These are phyloP conservation scores for Gorsachius magnificus DNA, from an alignment of 2,797 vertebrate species.

Conservation along the genomic window DNA sequence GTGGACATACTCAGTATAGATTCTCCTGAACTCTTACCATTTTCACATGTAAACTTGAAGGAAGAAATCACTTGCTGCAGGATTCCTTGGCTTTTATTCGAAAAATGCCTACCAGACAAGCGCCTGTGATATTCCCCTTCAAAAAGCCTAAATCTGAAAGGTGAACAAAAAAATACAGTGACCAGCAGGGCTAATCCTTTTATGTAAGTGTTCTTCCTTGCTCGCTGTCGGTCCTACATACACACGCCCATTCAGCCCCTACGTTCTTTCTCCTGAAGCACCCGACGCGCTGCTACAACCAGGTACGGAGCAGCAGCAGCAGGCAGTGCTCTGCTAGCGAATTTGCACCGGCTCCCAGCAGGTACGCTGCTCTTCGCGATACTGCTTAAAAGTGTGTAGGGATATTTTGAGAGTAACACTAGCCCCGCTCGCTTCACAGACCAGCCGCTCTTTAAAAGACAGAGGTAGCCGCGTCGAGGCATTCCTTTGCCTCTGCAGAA, in stretches of 20 bases:
- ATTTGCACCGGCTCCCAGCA: neutral
- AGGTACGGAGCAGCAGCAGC: neutral
- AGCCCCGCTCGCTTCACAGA: neutral
- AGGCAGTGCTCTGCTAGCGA: neutral
- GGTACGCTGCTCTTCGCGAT: neutral
- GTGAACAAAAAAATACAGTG: neutral
- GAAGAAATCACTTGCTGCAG: neutral
- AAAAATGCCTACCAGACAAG: neutral
- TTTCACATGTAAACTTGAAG: neutral
- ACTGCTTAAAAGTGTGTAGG: neutral
- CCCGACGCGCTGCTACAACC: neutral
- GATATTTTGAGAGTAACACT: neutral
- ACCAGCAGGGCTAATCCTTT: neutral
- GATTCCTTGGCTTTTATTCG: neutral
- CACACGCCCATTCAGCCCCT: neutral
- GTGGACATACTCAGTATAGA: neutral
- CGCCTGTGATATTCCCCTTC: neutral
- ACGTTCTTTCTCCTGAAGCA: neutral
- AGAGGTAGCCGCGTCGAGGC: neutral
- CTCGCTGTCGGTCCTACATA: neutral
- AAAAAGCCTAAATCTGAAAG: neutral
- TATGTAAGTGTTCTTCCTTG: neutral
- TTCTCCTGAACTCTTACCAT: neutral
- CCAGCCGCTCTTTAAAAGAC: neutral
- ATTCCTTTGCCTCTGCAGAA: neutral